Evolutionary conservation across 1,140 invertebrate species (phyloP).

Genomic region (Pogonus chalceus): DNA sequence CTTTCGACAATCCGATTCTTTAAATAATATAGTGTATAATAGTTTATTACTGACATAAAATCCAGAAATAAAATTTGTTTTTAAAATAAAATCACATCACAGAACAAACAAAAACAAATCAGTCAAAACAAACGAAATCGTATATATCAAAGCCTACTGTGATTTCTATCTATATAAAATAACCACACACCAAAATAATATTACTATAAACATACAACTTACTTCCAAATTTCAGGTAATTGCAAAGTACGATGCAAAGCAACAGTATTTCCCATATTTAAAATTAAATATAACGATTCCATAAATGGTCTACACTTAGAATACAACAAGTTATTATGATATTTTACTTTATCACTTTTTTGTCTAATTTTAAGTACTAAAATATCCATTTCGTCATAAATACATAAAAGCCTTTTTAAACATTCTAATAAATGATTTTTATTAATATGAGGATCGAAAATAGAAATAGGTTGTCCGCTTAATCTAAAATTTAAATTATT

Average conservation of each 20-base stretch:
- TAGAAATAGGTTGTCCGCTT: constrained; percentile 34
- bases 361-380: constrained; percentile 8
- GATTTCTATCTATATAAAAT: constrained; percentile 12
- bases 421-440: constrained; percentile 49
- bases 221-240: constrained; percentile 31
- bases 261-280: constrained; percentile 44
- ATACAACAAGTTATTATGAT: constrained; percentile 16
- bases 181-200: not conserved
- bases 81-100: too few relatives aligned
- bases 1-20: not conserved
- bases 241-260: constrained; percentile 40
- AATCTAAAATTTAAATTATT: constrained; percentile 35
- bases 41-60: too few relatives aligned
- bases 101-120: too few relatives aligned
- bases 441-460: constrained; percentile 49
- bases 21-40: too few relatives aligned
- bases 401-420: constrained; percentile 41
- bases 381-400: constrained; percentile 42
- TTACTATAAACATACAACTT: constrained; percentile 10
- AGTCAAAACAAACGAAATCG: too few relatives aligned
- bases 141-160: too few relatives aligned
- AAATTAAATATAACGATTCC: constrained; percentile 48
- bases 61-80: too few relatives aligned
- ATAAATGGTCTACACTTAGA: constrained; percentile 30
- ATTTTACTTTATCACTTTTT: constrained; percentile 12